A percentile compares a stretch with the other conserved stretches of the same genome.
Evolutionary conservation across 1,140 invertebrate genomes (phyloP).

Genomic region (Rhopalosiphum maidis): DNA sequence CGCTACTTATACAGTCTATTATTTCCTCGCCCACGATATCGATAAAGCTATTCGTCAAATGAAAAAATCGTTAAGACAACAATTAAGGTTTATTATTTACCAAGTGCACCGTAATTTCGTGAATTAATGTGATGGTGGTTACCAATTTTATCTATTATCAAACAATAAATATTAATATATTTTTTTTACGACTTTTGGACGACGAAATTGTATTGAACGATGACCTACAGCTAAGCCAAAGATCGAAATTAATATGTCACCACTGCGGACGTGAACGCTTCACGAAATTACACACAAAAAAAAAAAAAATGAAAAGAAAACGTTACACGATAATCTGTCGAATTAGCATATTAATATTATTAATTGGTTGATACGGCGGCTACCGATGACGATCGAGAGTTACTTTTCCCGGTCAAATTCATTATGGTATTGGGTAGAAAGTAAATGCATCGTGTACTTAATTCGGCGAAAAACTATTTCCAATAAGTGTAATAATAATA

Average conservation of each 20-base stretch:
- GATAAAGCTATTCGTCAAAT: not conserved
- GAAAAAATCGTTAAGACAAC: not conserved
- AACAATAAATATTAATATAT: not conserved
- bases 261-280: not conserved
- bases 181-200: not conserved
- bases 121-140: not conserved
- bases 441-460: not conserved
- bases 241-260: not conserved
- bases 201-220: not conserved
- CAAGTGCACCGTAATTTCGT: not conserved
- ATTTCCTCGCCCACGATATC: not conserved
- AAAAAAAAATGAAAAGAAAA: constrained; percentile 1
- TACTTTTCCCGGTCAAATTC: constrained; percentile 6
- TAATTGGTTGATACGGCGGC: not conserved
- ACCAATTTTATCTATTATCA: not conserved
- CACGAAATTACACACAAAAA: not conserved
- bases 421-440: constrained; percentile 11
- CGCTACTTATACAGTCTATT: not conserved
- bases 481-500: not conserved
- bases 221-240: not conserved
- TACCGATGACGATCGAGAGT: not conserved
- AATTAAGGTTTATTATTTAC: not conserved
- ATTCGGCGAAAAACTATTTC: not conserved
- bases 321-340: not conserved
- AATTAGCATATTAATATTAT: constrained; percentile 5